Evolutionary conservation across 2,797 vertebrate genomes (phyloP), one percentile per base, ranked within the genome.

Genomic region (Argyrosomus regius): DNA sequence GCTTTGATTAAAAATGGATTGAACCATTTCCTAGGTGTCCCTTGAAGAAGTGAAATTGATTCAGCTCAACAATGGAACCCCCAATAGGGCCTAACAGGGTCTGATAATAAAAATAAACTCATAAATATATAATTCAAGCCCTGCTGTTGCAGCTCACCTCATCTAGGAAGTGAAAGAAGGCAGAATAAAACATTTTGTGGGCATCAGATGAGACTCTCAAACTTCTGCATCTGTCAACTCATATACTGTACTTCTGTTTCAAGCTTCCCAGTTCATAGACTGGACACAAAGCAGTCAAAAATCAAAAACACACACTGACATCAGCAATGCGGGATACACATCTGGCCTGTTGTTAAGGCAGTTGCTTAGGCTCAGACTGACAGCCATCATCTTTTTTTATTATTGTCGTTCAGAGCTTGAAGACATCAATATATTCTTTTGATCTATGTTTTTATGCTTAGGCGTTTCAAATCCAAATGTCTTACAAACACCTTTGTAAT

Each of bases 401-500:
- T 68, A 65, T 57, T 79, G 58, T 57, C n/a, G 69, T n/a, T 69
- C 58, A 24, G 3, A 50, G 61, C 63, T 78, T 62, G 59, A 20
- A 17, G 22, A 64, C 67, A 63, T 87, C 75, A 48, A 69, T 69
- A 77, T 87, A 84, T 83, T 81, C 81, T 45, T 89, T 89, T 88
- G 70, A 93, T 85, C 65, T 0, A 16, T 41, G n/a, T 53, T 64
- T 54, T 76, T 74, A 48, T 65, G 9, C 43, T 57, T 11, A 5
- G 59, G 62, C 69, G 5, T 82, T 86, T 88, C 77, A 61, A 90
- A 89, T 85, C 52, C 63, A 54, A 65, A 71, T 82, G 81, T 81
- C 81, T 75, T 80, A 49, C 74, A 69, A 82, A 83, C 80, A 88
- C 79, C 83, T 91, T 91, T 93, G 92, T 93, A 57, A 93, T 93